These are phyloP conservation scores for Phaethornis superciliosus DNA, from an alignment of 2,113 vertebrate genomes.

Conservation along the genomic window DNA sequence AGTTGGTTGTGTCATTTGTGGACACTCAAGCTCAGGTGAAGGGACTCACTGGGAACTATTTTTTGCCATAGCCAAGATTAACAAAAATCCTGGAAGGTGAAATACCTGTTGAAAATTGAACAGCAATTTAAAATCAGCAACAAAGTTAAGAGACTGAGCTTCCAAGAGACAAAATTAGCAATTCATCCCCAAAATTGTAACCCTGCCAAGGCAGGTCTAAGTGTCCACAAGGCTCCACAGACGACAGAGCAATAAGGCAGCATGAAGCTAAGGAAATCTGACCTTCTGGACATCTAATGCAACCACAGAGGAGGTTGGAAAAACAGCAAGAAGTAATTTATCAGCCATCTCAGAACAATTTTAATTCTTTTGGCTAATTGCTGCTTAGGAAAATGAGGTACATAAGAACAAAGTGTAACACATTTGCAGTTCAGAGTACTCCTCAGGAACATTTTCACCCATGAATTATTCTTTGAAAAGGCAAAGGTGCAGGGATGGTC, in stretches of 20 bases:
- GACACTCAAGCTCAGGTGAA: not conserved
- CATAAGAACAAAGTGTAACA: not conserved
- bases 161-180: not conserved
- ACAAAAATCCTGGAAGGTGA: too few relatives aligned
- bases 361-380: not conserved
- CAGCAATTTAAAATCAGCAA: not conserved
- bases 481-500: not conserved
- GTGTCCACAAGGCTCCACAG: too few relatives aligned
- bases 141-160: not conserved
- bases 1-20: slow-evolving; percentile 23
- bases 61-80: not conserved
- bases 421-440: not conserved
- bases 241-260: not conserved
- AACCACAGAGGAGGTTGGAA: too few relatives aligned
- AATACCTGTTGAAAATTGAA: not conserved
- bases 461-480: not conserved
- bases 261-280: not conserved
- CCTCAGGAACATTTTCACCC: not conserved
- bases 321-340: not conserved
- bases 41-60: not conserved
- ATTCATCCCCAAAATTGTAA: not conserved
- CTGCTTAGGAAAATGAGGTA: not conserved
- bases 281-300: not conserved
- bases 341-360: not conserved
- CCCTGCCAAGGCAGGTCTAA: not conserved